A percentile compares a stretch with the other conserved stretches of the same genome.
phyloP scores from a whole-genome alignment of 2,888 invertebrate genomes.

The Cryptophagus acutangulus region DNA sequence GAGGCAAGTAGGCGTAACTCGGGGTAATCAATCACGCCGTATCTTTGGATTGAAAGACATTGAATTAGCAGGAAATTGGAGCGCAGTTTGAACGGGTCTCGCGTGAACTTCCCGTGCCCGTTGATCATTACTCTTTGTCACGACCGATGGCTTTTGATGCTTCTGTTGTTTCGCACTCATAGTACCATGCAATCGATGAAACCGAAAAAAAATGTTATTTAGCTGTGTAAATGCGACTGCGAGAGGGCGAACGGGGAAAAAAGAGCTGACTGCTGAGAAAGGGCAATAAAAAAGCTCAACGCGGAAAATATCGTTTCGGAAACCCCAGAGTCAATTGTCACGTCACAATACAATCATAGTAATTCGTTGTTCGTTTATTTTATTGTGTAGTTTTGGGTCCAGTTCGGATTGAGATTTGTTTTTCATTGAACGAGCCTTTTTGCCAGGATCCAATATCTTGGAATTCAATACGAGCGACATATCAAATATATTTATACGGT shows the following conservation, averaged over 20 bases:
- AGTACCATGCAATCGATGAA: no score
- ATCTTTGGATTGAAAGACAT: slow-evolving; percentile 51
- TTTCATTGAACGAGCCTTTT: background rate
- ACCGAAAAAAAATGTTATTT: no score
- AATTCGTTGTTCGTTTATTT: slow-evolving; percentile 1
- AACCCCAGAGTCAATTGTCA: no score
- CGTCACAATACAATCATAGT: no score
- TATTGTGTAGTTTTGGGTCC: slow-evolving; percentile 1
- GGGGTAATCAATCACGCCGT: slow-evolving; percentile 47
- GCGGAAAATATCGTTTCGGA: no score
- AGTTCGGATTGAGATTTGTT: background rate
- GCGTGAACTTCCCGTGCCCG: slow-evolving; percentile 28
- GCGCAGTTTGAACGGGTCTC: slow-evolving; percentile 37
- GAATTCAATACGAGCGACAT: slow-evolving; percentile 1
- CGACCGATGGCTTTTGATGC: slow-evolving; percentile 14
- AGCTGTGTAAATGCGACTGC: no score
- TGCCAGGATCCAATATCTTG: no score
- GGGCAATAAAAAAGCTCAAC: no score
- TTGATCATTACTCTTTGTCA: slow-evolving; percentile 46
- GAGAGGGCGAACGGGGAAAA: no score
- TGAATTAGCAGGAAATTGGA: slow-evolving; percentile 52
- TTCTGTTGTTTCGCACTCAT: no score
- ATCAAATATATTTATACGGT: no score
- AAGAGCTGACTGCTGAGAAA: no score
- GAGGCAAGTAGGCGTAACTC: slow-evolving; percentile 34